phyloP scores from a whole-genome alignment of 2,113 vertebrate species.

The Ceuthmochares aereus region DNA sequence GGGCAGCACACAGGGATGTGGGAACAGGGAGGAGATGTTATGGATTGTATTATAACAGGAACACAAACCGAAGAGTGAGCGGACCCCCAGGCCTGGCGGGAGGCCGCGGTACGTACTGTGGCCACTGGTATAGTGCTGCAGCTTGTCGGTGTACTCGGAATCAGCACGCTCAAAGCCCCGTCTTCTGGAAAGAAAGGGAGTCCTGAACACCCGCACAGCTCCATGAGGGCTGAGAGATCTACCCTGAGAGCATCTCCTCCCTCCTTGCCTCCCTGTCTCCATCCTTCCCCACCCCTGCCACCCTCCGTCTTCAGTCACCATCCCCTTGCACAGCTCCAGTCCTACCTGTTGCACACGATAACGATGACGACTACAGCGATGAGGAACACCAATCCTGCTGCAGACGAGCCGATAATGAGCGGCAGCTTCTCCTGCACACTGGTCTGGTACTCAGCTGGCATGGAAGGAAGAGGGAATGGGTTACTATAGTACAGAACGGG shows the following conservation, averaged over 20 bases:
- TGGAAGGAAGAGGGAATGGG: accelerated
- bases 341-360: constrained; percentile 91
- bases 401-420: constrained; percentile 91
- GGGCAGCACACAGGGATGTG: neutral
- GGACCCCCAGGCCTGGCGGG: neutral
- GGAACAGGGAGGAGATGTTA: neutral
- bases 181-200: constrained; percentile 89
- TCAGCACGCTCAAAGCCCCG: constrained; percentile 90
- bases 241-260: neutral
- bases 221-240: accelerated
- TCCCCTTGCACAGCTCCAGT: neutral
- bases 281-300: neutral
- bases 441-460: constrained; percentile 90
- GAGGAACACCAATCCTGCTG: constrained; percentile 90
- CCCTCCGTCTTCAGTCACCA: accelerated
- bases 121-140: constrained; percentile 96
- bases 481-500: neutral
- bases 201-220: constrained; percentile 49
- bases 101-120: constrained; percentile 87
- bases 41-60: neutral
- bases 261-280: neutral
- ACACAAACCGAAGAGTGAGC: neutral
- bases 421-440: constrained; percentile 95
- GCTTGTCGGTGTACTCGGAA: constrained; percentile 95
- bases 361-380: constrained; percentile 88